phyloP scores from a whole-genome alignment of 2,797 vertebrate species.

The Megalops cyprinoides region DNA sequence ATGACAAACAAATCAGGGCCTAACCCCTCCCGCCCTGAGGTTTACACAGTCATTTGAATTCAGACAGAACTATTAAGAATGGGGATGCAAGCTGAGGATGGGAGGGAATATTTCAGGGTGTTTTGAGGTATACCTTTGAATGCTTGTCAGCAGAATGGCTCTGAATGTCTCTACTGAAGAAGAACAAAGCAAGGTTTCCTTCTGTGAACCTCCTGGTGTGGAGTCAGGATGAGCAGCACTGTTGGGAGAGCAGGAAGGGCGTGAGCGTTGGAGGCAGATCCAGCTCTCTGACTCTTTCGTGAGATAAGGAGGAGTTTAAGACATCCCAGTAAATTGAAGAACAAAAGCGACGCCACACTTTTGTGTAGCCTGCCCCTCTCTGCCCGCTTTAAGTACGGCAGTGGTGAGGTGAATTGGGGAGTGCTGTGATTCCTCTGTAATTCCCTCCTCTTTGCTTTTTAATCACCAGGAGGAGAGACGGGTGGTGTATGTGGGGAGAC shows the following conservation, averaged over 20 bases:
- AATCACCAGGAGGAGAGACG: conserved; percentile 90
- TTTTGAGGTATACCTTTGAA: background rate
- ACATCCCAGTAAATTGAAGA: no score
- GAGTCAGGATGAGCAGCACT: background rate
- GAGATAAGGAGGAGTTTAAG: no score
- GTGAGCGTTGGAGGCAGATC: no score
- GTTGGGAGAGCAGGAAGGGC: background rate
- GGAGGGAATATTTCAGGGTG: background rate
- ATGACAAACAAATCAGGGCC: conserved; percentile 25
- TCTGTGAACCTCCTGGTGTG: background rate
- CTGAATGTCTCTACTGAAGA: background rate
- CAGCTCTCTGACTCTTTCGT: background rate
- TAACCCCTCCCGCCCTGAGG: background rate
- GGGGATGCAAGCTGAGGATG: background rate
- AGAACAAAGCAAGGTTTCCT: background rate
- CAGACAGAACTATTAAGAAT: background rate
- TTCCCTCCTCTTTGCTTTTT: conserved; percentile 60
- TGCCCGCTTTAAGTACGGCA: background rate
- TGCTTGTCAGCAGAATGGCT: background rate
- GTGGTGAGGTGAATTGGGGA: conserved; percentile 28
- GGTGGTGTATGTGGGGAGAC: conserved; percentile 94
- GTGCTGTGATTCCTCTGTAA: conserved; percentile 34
- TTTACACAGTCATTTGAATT: background rate
- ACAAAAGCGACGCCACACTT: conserved; percentile 26
- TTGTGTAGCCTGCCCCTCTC: conserved; percentile 12